Percentiles rank a stretch among this genome's conserved stretches.
Evolutionary conservation across 2,797 vertebrate species (phyloP).

Genomic region (Leptatherina wallacei): DNA sequence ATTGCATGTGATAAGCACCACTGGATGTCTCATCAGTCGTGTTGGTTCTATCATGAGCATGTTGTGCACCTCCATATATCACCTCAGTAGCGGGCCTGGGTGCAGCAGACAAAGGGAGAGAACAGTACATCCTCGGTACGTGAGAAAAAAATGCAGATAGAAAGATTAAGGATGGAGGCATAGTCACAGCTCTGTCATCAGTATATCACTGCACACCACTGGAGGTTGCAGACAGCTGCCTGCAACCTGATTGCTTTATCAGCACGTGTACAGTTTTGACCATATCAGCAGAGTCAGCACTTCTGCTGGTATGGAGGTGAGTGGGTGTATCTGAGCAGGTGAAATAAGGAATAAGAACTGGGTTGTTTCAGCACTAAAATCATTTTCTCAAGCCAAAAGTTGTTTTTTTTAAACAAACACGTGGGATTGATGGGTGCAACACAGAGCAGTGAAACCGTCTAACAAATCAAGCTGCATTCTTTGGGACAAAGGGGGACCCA

Average conservation of each 20-base stretch:
- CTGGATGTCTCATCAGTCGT: constrained; percentile 54
- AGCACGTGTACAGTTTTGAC: constrained; percentile 36
- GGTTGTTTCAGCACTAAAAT: constrained; percentile 15
- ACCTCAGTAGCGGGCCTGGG: constrained; percentile 35
- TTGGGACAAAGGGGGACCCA: background rate
- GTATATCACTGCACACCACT: constrained; percentile 17
- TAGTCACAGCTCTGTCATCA: constrained; percentile 20
- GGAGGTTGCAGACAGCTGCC: constrained; percentile 21
- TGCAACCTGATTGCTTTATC: constrained; percentile 33
- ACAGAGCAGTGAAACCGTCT: constrained; percentile 5
- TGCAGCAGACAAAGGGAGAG: constrained; percentile 28
- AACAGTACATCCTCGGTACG: constrained; percentile 9
- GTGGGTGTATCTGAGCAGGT: constrained; percentile 1
- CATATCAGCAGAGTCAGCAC: constrained; percentile 52
- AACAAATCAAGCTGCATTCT: constrained; percentile 27
- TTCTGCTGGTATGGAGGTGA: constrained; percentile 21
- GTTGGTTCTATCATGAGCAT: constrained; percentile 60
- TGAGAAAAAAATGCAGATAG: constrained; percentile 8
- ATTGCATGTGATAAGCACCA: constrained; percentile 65
- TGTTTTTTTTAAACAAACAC: background rate
- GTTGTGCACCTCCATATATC: constrained; percentile 58
- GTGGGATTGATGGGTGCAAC: constrained; percentile 4
- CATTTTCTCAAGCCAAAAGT: background rate
- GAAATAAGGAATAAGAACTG: constrained; percentile 18
- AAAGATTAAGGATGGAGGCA: background rate